A percentile compares a stretch with the other conserved stretches of the same genome.
These are phyloP conservation scores for Cryptocheilus praepositus DNA, from an alignment of 2,888 invertebrate species.

Conservation along the genomic window DNA sequence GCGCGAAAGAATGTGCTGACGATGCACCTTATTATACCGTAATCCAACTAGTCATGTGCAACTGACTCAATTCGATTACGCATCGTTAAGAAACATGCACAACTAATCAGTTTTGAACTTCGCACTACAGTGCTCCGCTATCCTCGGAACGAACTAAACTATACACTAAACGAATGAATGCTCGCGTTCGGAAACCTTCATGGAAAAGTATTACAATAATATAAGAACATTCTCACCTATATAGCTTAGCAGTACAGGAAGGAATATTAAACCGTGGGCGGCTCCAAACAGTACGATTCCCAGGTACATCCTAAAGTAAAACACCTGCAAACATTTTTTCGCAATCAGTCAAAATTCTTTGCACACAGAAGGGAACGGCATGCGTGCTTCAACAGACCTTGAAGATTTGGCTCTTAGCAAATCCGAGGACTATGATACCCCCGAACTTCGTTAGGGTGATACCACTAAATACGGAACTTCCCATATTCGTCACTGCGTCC, in stretches of 20 bases:
- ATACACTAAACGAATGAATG: not conserved
- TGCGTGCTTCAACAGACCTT: conserved; percentile 75
- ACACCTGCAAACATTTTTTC: conserved; percentile 78
- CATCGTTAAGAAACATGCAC: not conserved
- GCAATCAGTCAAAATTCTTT: not conserved
- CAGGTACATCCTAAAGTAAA: conserved; percentile 98
- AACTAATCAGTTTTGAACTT: not conserved
- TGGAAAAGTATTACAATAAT: too few relatives aligned
- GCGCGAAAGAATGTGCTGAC: too few relatives aligned
- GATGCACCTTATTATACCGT: too few relatives aligned
- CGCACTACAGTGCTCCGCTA: not conserved
- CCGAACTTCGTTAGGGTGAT: conserved; percentile 99
- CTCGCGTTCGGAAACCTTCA: not conserved
- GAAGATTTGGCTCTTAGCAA: conserved; percentile 98
- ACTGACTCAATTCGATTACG: too few relatives aligned
- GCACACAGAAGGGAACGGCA: not conserved
- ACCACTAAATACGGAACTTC: conserved; percentile 94
- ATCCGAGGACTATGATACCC: conserved; percentile 96
- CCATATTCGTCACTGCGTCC: conserved; percentile 92
- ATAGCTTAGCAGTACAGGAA: conserved; percentile 97
- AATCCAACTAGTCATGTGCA: too few relatives aligned
- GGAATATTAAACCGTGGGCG: conserved; percentile 96
- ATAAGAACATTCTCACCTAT: conserved; percentile 83
- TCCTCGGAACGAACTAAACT: not conserved
- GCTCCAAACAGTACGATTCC: conserved; percentile 98